These are phyloP conservation scores for Pandemis heparana DNA, from an alignment of 2,888 invertebrate species.

Conservation along the genomic window DNA sequence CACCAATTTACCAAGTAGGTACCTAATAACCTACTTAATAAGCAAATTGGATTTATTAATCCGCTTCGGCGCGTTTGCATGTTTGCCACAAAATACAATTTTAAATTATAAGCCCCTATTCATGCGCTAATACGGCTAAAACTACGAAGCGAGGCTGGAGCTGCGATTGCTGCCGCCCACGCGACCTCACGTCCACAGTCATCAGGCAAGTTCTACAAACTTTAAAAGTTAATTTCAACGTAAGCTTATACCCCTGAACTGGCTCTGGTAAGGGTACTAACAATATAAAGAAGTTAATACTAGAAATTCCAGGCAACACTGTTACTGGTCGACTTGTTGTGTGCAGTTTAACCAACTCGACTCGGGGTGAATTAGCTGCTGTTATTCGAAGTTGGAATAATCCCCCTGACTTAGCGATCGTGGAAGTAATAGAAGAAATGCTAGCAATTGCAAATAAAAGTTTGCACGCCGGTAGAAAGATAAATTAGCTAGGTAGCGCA, in stretches of 20 bases:
- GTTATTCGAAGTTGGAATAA: constrained; percentile 34
- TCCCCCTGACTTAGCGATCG: constrained; percentile 20
- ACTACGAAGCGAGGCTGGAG: neutral
- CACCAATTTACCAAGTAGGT: neutral
- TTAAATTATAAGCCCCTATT: neutral
- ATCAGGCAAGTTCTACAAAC: constrained; percentile 32
- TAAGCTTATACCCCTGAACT: constrained; percentile 29
- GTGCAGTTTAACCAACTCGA: constrained; percentile 25
- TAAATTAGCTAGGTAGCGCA: neutral
- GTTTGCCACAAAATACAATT: neutral
- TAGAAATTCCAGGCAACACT: constrained; percentile 32
- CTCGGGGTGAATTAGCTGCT: constrained; percentile 34
- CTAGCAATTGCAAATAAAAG: constrained; percentile 20
- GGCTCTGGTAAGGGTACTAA: constrained; percentile 21
- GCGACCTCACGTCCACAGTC: constrained; percentile 21
- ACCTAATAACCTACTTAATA: neutral
- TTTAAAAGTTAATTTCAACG: constrained; percentile 37
- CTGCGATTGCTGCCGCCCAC: neutral
- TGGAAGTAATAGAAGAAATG: constrained; percentile 17
- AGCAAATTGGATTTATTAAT: neutral
- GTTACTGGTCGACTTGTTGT: constrained; percentile 30
- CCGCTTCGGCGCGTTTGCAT: neutral
- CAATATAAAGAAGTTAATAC: constrained; percentile 35
- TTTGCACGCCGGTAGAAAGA: neutral
- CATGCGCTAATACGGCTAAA: constrained; percentile 3